Percentiles rank a stretch among this genome's conserved stretches.
Conservation (phyloP, 2,797 vertebrate genomes). For the Falco rusticolus region DNA sequence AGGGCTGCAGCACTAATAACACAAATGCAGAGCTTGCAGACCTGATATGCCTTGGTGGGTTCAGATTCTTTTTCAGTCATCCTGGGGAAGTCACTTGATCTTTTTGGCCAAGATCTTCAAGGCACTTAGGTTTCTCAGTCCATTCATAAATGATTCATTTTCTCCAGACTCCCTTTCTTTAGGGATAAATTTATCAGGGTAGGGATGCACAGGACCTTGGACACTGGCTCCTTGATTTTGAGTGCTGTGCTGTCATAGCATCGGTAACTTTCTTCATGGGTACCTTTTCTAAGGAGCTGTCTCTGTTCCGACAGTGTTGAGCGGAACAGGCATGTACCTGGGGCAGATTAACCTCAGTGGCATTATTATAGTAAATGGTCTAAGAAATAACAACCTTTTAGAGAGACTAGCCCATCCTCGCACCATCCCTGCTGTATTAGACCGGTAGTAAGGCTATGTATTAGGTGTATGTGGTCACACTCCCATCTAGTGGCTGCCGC, state of each 20-base stretch:
- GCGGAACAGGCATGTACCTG: neutral
- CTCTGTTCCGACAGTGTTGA: neutral
- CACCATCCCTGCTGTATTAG: accelerated
- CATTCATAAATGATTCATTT: neutral
- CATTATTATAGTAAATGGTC: neutral
- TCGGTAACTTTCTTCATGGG: neutral
- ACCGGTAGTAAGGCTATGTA: neutral
- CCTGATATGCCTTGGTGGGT: neutral
- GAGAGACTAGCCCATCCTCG: neutral
- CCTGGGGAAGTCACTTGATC: neutral
- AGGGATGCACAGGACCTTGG: neutral
- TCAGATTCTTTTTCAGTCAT: neutral
- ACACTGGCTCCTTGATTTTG: neutral
- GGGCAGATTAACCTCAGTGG: neutral
- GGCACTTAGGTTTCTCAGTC: neutral
- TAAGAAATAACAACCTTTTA: neutral
- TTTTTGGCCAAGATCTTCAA: neutral
- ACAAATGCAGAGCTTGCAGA: neutral
- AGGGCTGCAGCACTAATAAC: neutral
- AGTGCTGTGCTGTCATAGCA: neutral
- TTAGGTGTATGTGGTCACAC: neutral
- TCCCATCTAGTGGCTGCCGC: slow-evolving; percentile 55
- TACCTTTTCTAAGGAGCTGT: neutral
- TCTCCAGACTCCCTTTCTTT: neutral
- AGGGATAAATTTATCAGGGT: neutral